These are phyloP conservation scores for Timema cristinae DNA, from an alignment of 2,888 invertebrate genomes.

Conservation along the genomic window DNA sequence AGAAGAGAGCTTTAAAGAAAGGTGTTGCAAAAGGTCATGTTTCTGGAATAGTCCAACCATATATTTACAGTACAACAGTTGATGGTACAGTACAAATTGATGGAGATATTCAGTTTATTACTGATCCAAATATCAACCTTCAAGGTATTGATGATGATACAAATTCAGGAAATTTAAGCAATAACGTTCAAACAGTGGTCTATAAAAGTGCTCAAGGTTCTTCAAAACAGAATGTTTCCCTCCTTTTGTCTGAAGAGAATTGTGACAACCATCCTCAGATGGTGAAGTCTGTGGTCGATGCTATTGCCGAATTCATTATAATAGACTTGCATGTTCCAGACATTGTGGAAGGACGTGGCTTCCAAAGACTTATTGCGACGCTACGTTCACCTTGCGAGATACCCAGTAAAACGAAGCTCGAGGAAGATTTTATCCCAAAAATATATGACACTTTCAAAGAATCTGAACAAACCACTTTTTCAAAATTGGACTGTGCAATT, in stretches of 20 bases:
- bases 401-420: constrained; percentile 46
- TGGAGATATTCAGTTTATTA: constrained; percentile 45
- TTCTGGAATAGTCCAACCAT: constrained; percentile 29
- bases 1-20: constrained; percentile 42
- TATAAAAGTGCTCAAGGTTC: constrained; percentile 25
- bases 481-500: constrained; percentile 40
- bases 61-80: constrained; percentile 44
- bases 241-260: constrained; percentile 42
- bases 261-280: constrained; percentile 29
- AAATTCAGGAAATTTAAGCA: constrained; percentile 24
- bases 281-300: constrained; percentile 45
- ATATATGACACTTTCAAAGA: constrained; percentile 46
- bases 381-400: constrained; percentile 48
- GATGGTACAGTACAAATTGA: constrained; percentile 47
- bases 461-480: constrained; percentile 40
- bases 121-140: constrained; percentile 43
- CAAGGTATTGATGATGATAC: constrained; percentile 42
- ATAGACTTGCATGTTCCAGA: constrained; percentile 48
- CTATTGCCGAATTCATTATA: constrained; percentile 48
- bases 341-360: constrained; percentile 48
- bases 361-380: constrained; percentile 47
- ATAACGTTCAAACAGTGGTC: constrained; percentile 27
- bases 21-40: constrained; percentile 34
- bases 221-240: constrained; percentile 40
- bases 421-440: constrained; percentile 48